Base-by-base conservation (phyloP, 2,888 invertebrate genomes). In the Pachydiplax longipennis region DNA sequence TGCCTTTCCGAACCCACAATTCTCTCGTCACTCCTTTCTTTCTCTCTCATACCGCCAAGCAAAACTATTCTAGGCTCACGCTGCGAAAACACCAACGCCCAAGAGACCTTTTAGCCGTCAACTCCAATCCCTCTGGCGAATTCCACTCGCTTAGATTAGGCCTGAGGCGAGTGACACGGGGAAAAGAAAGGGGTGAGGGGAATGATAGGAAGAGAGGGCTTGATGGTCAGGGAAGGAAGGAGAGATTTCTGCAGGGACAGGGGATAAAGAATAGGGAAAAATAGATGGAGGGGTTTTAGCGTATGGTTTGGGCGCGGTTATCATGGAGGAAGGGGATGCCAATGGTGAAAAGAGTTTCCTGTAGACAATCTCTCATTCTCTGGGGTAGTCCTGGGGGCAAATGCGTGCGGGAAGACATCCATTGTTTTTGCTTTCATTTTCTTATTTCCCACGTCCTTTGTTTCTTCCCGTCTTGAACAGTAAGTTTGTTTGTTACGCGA, bases 11-110 rank as follows among this genome's bases (percentile, higher is more conserved):
- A 25, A 31, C 12, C 73, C 25, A 31, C 73, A 31, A 73, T 73
- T 31, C 73, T 73, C 31, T 25, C 73, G 10, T n/a, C 13, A 12
- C 31, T 22, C 25, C 65, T 65, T 22, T 65, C 65, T 65, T n/a
- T 61, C 65, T 65, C 65, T 65, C 65, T 8, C 65, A 18, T 65
- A 22, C 65, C 65, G 65, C 65, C 65, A 65, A 65, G n/a, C 65
- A 22, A n/a, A 65, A 73, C 73, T 73, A 73, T 73, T 73, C 73
- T 73, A 73, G 73, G 25, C 73, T 73, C 73, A 73, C 73, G 53
- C 83, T 35, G 83, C 53, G 83, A 83, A 83, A 83, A 83, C 83
- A 83, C 53, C 83, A 35, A 58, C 58, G 83, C 83, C 83, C 83
- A 3, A 31, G 83, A 58, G 83, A 58, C 58, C 83, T 53, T 83